Conservation (phyloP, 2,797 vertebrate genomes). For the Falco cherrug region DNA sequence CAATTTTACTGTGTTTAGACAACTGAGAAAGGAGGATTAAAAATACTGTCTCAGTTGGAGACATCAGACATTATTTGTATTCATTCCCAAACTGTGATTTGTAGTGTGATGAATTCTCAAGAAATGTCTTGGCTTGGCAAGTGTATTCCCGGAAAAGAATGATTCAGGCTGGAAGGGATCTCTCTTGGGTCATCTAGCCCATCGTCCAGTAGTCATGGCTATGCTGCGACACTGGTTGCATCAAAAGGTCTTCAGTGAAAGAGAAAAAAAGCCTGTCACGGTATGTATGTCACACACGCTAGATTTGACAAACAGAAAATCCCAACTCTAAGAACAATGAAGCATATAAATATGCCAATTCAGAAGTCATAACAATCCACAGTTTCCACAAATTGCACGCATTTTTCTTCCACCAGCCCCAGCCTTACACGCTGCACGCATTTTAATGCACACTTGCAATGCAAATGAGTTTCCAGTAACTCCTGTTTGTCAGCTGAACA, state of each 20-base stretch:
- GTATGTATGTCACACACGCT: background rate
- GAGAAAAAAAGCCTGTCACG: background rate
- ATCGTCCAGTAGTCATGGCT: background rate
- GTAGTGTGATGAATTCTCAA: conserved; percentile 14
- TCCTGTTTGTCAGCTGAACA: conserved; percentile 39
- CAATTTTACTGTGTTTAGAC: background rate
- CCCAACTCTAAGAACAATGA: conserved; percentile 46
- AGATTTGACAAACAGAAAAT: conserved; percentile 49
- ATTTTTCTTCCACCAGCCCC: conserved; percentile 50
- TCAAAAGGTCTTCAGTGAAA: background rate
- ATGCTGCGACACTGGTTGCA: background rate
- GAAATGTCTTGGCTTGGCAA: conserved; percentile 10
- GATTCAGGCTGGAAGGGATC: background rate
- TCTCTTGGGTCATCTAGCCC: background rate
- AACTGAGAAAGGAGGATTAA: conserved; percentile 42
- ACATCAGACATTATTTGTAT: background rate
- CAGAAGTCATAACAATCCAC: conserved; percentile 59
- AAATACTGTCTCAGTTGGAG: conserved; percentile 18
- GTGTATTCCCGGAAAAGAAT: background rate
- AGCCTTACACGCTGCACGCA: conserved; percentile 31
- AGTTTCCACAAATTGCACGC: conserved; percentile 42
- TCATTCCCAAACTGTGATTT: conserved; percentile 15
- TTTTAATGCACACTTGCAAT: conserved; percentile 65
- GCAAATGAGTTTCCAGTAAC: conserved; percentile 48
- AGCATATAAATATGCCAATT: conserved; percentile 60